phyloP scores from a whole-genome alignment of 2,113 vertebrate genomes.

The cat (Felis catus) region DNA sequence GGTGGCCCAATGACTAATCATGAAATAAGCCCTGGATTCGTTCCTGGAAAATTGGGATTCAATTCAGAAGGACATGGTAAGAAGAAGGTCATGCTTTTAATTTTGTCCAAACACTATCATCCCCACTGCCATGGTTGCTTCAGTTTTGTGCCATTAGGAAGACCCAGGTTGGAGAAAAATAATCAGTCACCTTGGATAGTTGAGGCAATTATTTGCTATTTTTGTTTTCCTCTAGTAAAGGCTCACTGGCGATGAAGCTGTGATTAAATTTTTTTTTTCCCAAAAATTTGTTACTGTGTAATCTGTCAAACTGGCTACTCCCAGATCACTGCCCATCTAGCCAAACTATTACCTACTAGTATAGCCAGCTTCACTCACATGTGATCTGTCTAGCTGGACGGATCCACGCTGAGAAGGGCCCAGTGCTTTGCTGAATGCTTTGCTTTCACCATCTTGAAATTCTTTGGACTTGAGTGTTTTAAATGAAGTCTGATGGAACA shows the following conservation, averaged over 20 bases:
- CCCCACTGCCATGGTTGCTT: not conserved
- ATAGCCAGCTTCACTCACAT: not conserved
- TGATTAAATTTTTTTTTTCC: not conserved
- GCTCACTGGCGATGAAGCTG: not conserved
- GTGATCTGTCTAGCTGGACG: not conserved
- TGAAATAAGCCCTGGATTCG: not conserved
- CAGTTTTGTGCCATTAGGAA: conserved; percentile 12
- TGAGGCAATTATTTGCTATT: not conserved
- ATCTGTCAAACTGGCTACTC: not conserved
- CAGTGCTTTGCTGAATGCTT: not conserved
- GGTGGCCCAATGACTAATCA: not conserved
- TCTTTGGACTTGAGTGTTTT: not conserved
- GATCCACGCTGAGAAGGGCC: not conserved
- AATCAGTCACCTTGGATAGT: not conserved
- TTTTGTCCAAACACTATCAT: not conserved
- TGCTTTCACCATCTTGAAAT: not conserved
- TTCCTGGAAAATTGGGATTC: not conserved
- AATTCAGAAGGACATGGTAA: not conserved
- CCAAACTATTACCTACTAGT: not conserved
- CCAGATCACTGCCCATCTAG: not conserved
- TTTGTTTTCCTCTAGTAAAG: not conserved
- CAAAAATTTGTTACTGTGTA: not conserved
- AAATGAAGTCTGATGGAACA: not conserved
- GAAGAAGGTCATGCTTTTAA: not conserved
- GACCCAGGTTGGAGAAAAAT: not conserved